Evolutionary conservation across 2,797 vertebrate genomes (phyloP).

Genomic region (Scomberomorus guttatus): DNA sequence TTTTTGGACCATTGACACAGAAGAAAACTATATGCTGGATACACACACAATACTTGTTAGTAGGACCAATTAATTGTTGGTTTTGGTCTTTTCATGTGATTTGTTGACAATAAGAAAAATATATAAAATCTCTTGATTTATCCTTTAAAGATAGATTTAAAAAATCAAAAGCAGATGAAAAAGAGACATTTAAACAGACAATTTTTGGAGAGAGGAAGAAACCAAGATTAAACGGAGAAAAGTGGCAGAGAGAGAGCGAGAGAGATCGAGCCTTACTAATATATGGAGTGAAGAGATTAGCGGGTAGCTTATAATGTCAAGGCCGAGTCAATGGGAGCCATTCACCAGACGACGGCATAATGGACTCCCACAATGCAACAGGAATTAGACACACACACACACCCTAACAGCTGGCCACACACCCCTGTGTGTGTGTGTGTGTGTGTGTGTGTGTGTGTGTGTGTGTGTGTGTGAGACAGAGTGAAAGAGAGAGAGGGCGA

Average conservation of each 20-base stretch:
- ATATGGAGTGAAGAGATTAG: constrained; percentile 80
- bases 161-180: background rate
- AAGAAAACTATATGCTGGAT: background rate
- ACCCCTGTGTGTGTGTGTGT: constrained; percentile 48
- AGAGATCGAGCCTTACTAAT: constrained; percentile 66
- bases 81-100: constrained; percentile 1
- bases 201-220: constrained; percentile 8
- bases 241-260: background rate
- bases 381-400: constrained; percentile 73
- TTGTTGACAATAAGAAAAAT: constrained; percentile 4
- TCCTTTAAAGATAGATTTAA: constrained; percentile 1
- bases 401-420: constrained; percentile 74
- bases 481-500: constrained; percentile 1
- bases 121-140: background rate
- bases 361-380: constrained; percentile 83
- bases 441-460: constrained; percentile 15
- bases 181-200: constrained; percentile 16
- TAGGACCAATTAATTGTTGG: background rate
- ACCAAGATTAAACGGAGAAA: constrained; percentile 33
- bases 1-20: background rate
- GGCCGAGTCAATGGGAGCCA: constrained; percentile 76
- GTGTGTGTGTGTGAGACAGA: constrained; percentile 2
- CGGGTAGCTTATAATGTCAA: constrained; percentile 80
- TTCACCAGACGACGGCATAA: constrained; percentile 76
- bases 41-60: background rate